Evolutionary conservation across 2,797 vertebrate species (phyloP).

Genomic region (Hippocampus kuda): DNA sequence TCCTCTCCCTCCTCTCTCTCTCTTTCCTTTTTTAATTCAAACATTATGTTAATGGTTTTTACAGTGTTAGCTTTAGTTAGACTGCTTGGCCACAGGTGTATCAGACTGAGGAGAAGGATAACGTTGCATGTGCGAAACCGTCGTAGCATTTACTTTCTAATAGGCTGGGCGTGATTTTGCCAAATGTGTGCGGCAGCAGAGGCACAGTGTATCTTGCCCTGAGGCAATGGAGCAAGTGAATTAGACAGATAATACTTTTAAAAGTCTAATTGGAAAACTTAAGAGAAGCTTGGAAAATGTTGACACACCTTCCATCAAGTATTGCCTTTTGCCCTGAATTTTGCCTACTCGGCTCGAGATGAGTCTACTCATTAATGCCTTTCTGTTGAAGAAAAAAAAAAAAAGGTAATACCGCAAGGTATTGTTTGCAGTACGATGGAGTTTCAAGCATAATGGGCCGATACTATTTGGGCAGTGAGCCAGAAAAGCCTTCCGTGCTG

Average conservation of each 20-base stretch:
- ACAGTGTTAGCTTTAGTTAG: conserved; percentile 64
- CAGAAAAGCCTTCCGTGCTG: background rate
- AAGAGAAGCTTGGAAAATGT: conserved; percentile 19
- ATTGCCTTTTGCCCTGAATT: background rate
- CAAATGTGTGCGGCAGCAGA: conserved; percentile 26
- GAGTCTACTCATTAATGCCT: background rate
- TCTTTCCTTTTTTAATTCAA: conserved; percentile 37
- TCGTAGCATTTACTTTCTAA: conserved; percentile 57
- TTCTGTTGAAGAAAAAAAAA: background rate
- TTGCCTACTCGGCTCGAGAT: background rate
- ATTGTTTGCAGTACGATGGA: background rate
- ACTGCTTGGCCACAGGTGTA: conserved; percentile 66
- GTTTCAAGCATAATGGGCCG: background rate
- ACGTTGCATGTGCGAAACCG: conserved; percentile 51
- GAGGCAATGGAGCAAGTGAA: conserved; percentile 42
- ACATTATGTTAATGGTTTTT: conserved; percentile 68
- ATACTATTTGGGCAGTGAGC: background rate
- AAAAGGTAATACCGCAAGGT: background rate
- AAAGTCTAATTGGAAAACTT: conserved; percentile 57
- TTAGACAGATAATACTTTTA: conserved; percentile 51
- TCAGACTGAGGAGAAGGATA: conserved; percentile 54
- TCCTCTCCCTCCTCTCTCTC: conserved; percentile 3
- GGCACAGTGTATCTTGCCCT: conserved; percentile 14
- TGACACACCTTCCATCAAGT: background rate
- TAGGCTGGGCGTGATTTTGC: conserved; percentile 16